A percentile compares a stretch with the other conserved stretches of the same genome.
These are phyloP conservation scores for Sigmodon hispidus DNA, from an alignment of 2,113 vertebrate species.

Conservation along the genomic window DNA sequence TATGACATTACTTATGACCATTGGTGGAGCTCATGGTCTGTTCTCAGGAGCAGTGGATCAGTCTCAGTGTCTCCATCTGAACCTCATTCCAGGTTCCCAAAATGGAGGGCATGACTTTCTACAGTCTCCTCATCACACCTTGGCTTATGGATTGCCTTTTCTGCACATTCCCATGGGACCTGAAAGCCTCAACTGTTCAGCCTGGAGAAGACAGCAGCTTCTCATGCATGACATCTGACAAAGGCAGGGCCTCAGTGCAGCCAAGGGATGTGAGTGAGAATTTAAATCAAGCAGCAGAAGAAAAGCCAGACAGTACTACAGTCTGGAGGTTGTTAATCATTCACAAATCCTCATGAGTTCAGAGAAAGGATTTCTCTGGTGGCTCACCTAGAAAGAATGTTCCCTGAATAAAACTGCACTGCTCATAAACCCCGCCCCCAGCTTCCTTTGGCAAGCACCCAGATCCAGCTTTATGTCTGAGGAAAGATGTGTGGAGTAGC, in stretches of 20 bases:
- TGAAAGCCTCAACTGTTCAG: accelerated
- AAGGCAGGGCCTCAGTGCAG: accelerated
- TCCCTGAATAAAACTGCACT: slow-evolving; percentile 27
- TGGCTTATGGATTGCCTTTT: not conserved
- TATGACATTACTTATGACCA: not conserved
- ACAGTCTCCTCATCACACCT: not conserved
- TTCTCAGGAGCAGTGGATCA: too few relatives aligned
- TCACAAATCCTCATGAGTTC: not conserved
- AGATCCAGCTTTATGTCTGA: not conserved
- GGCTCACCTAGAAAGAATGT: slow-evolving; percentile 68
- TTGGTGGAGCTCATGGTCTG: not conserved
- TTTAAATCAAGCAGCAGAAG: not conserved
- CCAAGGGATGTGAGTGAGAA: too few relatives aligned
- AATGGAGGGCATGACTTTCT: accelerated
- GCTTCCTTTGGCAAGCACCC: slow-evolving; percentile 53
- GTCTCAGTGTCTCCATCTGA: not conserved
- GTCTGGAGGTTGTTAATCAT: not conserved
- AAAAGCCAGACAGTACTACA: not conserved
- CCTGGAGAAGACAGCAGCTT: not conserved
- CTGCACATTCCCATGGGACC: accelerated
- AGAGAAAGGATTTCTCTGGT: slow-evolving; percentile 44
- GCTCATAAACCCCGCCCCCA: slow-evolving; percentile 43
- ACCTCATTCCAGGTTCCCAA: not conserved
- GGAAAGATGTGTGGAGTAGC: not conserved
- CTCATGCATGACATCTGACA: not conserved